Conservation (phyloP, 2,113 vertebrate species). For the Sardina pilchardus region DNA sequence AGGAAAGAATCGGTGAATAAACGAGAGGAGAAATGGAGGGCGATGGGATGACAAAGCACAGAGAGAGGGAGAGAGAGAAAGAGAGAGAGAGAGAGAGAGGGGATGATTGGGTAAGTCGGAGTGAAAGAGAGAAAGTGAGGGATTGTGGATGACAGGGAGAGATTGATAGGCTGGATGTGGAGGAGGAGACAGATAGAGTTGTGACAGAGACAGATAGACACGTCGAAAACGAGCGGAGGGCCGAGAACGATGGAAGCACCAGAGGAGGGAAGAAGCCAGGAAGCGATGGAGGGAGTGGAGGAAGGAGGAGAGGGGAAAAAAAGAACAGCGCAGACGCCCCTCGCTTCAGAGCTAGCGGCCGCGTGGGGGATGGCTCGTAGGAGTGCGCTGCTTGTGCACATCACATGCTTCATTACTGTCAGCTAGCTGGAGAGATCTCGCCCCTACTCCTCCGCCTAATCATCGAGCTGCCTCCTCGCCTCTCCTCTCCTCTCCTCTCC, state of each 20-base stretch:
- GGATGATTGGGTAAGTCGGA: neutral
- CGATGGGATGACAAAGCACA: neutral
- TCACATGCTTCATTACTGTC: neutral
- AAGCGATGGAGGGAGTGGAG: neutral
- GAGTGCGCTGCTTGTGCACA: neutral
- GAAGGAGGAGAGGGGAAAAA: neutral
- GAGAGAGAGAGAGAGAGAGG: neutral
- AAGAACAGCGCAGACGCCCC: neutral
- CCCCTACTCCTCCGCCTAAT: neutral
- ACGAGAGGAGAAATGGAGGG: neutral
- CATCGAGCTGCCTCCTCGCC: neutral
- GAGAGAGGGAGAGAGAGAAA: neutral
- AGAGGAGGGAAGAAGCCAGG: neutral
- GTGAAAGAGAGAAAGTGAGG: neutral
- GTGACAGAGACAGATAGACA: constrained; percentile 10
- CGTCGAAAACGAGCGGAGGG: neutral
- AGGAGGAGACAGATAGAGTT: neutral
- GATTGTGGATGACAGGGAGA: neutral
- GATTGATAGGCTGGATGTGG: neutral
- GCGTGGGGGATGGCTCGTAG: neutral
- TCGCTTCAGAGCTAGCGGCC: neutral
- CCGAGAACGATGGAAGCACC: neutral
- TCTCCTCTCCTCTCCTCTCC: neutral
- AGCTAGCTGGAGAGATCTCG: neutral
- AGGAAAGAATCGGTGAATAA: neutral